These are phyloP conservation scores for Drosophila seclusa DNA, from an alignment of 2,888 invertebrate species.

Conservation along the genomic window DNA sequence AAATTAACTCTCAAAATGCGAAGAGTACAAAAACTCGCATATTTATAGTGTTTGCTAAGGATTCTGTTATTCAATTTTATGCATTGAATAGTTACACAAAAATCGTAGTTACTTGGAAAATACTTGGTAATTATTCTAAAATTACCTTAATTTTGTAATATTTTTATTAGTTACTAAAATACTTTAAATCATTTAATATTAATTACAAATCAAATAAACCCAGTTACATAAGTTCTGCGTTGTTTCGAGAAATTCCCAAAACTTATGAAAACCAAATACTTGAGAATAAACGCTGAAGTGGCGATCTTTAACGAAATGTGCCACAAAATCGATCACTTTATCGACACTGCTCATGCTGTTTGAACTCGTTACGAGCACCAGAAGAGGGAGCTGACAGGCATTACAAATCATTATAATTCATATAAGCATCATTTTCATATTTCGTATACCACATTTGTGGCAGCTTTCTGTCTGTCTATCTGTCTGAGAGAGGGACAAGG, in stretches of 20 bases:
- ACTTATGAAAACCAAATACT: slow-evolving; percentile 2
- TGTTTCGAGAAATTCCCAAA: not conserved
- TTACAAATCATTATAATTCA: slow-evolving; percentile 62
- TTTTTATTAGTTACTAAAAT: not conserved
- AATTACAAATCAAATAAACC: not conserved
- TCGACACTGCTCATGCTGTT: slow-evolving; percentile 5
- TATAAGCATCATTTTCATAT: slow-evolving; percentile 32
- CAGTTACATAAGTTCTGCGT: not conserved
- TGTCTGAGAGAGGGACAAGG: slow-evolving; percentile 45
- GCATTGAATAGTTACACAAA: not conserved
- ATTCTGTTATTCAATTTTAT: not conserved
- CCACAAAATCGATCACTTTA: slow-evolving; percentile 46
- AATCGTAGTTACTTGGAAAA: accelerated
- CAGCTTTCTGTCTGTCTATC: slow-evolving; percentile 39
- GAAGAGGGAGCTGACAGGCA: slow-evolving; percentile 52
- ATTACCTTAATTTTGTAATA: not conserved
- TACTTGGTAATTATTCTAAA: not conserved
- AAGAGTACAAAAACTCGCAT: not conserved
- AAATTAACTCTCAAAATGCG: too few species aligned
- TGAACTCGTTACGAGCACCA: not conserved
- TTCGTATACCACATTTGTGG: slow-evolving; percentile 56
- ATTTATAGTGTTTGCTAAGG: not conserved
- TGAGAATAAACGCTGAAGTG: not conserved
- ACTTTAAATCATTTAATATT: not conserved
- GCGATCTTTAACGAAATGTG: slow-evolving; percentile 27